phyloP scores from a whole-genome alignment of 2,113 vertebrate species.

The Labeo catla region DNA sequence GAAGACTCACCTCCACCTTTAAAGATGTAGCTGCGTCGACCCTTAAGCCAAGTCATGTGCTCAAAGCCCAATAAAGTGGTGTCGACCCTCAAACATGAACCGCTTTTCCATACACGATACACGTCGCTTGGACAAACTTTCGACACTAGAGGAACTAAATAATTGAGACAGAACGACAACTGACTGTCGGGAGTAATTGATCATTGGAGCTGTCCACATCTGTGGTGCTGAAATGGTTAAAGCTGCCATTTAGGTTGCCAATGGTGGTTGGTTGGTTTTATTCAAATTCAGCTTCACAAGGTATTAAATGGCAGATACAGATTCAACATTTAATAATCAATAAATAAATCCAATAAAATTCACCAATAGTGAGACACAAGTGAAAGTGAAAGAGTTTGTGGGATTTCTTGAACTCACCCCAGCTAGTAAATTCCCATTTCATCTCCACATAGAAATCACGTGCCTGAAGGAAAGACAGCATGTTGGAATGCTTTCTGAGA shows the following conservation, averaged over 20 bases:
- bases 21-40: slow-evolving; percentile 94
- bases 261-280: neutral
- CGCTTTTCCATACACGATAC: slow-evolving; percentile 94
- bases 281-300: too few relatives aligned
- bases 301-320: too few relatives aligned
- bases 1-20: slow-evolving; percentile 86
- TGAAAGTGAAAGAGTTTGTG: neutral
- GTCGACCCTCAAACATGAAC: slow-evolving; percentile 90
- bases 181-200: slow-evolving; percentile 14
- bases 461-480: slow-evolving; percentile 73
- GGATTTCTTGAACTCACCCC: slow-evolving; percentile 82
- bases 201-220: slow-evolving; percentile 65
- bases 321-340: neutral
- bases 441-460: slow-evolving; percentile 96
- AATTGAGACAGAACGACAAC: neutral
- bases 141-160: slow-evolving; percentile 89
- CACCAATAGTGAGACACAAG: neutral
- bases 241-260: neutral
- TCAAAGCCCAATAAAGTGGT: slow-evolving; percentile 94
- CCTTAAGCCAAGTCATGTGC: slow-evolving; percentile 97
- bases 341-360: neutral
- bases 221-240: slow-evolving; percentile 69
- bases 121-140: slow-evolving; percentile 95
- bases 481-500: neutral
- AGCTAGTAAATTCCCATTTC: slow-evolving; percentile 98